A percentile compares a stretch with the other conserved stretches of the same genome.
Evolutionary conservation across 2,888 invertebrate genomes (phyloP).

Genomic region (Panopea generosa): DNA sequence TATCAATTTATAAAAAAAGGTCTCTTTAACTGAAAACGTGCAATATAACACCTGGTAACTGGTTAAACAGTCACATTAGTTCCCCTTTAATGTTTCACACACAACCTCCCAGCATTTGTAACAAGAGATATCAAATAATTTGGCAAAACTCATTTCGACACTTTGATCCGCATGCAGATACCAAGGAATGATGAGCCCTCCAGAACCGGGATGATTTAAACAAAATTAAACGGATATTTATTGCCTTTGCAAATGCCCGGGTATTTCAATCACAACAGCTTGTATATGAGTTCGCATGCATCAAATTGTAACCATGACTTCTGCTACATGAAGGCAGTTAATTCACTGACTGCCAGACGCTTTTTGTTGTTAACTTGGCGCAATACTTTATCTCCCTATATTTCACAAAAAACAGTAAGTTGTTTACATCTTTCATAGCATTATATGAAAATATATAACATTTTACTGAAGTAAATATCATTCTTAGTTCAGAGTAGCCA

Average conservation of each 20-base stretch:
- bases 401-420: too few species aligned
- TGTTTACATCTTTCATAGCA: too few species aligned
- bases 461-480: too few species aligned
- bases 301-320: too few species aligned
- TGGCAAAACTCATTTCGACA: slow-evolving; percentile 45
- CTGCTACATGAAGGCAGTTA: too few species aligned
- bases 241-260: slow-evolving; percentile 27
- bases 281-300: slow-evolving; percentile 7
- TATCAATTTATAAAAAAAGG: background rate
- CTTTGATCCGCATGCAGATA: slow-evolving; percentile 56
- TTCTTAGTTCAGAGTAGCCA: too few species aligned
- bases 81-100: slow-evolving; percentile 42
- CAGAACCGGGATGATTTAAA: slow-evolving; percentile 25
- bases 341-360: too few species aligned
- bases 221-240: slow-evolving; percentile 48
- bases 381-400: too few species aligned
- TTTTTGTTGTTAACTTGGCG: too few species aligned
- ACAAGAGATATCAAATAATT: slow-evolving; percentile 62
- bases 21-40: background rate
- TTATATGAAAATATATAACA: too few species aligned
- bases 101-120: slow-evolving; percentile 22
- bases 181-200: slow-evolving; percentile 35
- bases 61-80: background rate
- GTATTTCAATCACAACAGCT: slow-evolving; percentile 30
- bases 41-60: background rate